These are phyloP conservation scores for Polyodon spathula DNA, from an alignment of 2,113 vertebrate species.

Conservation along the genomic window DNA sequence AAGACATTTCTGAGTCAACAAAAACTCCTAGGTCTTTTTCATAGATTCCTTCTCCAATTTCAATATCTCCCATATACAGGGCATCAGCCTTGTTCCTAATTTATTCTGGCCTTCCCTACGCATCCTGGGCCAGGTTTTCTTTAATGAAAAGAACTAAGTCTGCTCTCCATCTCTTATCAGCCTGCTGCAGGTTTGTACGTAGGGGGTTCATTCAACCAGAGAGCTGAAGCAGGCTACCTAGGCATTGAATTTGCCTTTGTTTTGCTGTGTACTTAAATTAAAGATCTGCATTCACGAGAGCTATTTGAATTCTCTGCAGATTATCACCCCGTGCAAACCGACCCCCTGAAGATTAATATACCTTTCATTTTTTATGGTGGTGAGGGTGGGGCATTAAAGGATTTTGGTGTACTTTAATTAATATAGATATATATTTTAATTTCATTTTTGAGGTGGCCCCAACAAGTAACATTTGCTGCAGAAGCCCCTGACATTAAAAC, in stretches of 20 bases:
- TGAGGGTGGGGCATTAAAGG: conserved; percentile 22
- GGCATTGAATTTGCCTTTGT: conserved; percentile 9
- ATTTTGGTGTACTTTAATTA: conserved; percentile 22
- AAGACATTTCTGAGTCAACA: too few species aligned
- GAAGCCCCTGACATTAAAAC: too few species aligned
- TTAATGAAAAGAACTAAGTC: background rate
- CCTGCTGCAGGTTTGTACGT: background rate
- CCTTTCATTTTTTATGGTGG: conserved; percentile 23
- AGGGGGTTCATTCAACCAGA: conserved; percentile 15
- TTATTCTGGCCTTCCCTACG: background rate
- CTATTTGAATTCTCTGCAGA: conserved; percentile 17
- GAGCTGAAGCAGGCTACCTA: background rate
- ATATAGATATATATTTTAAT: too few species aligned
- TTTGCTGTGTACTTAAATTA: conserved; percentile 19
- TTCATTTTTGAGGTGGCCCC: too few species aligned
- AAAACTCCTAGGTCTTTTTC: too few species aligned
- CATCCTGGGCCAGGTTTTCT: background rate
- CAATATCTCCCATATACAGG: too few species aligned
- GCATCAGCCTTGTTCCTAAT: background rate
- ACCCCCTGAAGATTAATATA: conserved; percentile 27
- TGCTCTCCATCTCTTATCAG: conserved; percentile 3
- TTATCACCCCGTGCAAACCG: conserved; percentile 28
- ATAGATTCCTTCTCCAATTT: too few species aligned
- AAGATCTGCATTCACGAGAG: conserved; percentile 17
- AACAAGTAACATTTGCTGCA: too few species aligned